These are phyloP conservation scores for Aphis craccivora DNA, from an alignment of 1,140 invertebrate species.

Conservation along the genomic window DNA sequence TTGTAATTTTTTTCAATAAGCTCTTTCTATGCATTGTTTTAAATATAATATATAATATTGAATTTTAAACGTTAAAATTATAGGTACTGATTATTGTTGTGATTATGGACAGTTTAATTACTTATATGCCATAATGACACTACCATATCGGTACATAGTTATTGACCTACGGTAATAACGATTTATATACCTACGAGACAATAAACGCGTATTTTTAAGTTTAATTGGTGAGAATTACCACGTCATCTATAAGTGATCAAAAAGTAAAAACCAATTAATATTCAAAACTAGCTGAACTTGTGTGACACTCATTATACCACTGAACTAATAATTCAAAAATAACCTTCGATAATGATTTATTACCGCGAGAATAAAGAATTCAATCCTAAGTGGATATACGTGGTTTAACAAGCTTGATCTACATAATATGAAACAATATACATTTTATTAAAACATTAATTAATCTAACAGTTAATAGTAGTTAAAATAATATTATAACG, in stretches of 20 bases:
- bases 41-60: neutral
- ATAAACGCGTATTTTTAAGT: constrained; percentile 5
- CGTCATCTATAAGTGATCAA: neutral
- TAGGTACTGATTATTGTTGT: neutral
- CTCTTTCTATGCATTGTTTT: neutral
- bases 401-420: neutral
- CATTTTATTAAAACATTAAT: neutral
- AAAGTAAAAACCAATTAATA: constrained; percentile 2
- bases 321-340: neutral
- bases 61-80: neutral
- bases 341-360: neutral
- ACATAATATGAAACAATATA: neutral
- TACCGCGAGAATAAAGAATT: neutral
- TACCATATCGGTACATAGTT: neutral
- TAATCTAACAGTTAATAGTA: neutral
- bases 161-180: constrained; percentile 4
- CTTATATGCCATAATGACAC: too few species aligned
- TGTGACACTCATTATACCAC: constrained; percentile 5
- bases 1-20: neutral
- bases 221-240: constrained; percentile 6
- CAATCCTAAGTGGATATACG: neutral
- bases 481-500: neutral
- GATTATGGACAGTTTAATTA: neutral
- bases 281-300: neutral
- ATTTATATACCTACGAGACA: neutral